These are phyloP conservation scores for Bungarus multicinctus DNA, from an alignment of 2,113 vertebrate genomes.

Conservation along the genomic window DNA sequence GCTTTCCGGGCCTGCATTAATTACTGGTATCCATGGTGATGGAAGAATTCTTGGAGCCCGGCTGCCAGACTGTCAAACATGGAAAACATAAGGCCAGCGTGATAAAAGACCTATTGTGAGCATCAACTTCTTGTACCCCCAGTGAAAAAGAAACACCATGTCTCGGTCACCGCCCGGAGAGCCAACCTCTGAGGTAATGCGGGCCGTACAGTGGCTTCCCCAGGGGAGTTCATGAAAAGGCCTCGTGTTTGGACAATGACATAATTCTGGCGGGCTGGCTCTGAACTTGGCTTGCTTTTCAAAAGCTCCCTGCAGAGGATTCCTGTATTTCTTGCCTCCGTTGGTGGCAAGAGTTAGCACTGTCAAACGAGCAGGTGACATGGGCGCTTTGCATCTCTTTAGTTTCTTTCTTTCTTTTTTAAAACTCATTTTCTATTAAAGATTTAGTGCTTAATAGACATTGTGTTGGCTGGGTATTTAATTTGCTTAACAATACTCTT, in stretches of 20 bases:
- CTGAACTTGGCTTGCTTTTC: neutral
- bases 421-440: too few relatives aligned
- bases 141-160: conserved; percentile 30
- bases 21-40: conserved; percentile 21
- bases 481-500: too few relatives aligned
- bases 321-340: neutral
- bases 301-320: neutral
- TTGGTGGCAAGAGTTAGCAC: neutral
- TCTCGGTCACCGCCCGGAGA: neutral
- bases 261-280: neutral
- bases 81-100: conserved; percentile 27
- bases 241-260: neutral
- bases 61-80: neutral
- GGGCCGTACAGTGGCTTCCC: neutral
- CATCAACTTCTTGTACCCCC: neutral
- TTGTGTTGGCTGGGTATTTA: too few relatives aligned
- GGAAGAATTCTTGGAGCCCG: neutral
- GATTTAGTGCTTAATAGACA: too few relatives aligned
- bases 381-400: neutral
- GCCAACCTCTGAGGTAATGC: neutral
- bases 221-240: neutral
- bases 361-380: neutral
- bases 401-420: neutral
- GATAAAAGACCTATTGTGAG: conserved; percentile 26
- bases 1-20: neutral